Conservation (phyloP, 2,113 vertebrate species). For the Eulemur rufifrons region DNA sequence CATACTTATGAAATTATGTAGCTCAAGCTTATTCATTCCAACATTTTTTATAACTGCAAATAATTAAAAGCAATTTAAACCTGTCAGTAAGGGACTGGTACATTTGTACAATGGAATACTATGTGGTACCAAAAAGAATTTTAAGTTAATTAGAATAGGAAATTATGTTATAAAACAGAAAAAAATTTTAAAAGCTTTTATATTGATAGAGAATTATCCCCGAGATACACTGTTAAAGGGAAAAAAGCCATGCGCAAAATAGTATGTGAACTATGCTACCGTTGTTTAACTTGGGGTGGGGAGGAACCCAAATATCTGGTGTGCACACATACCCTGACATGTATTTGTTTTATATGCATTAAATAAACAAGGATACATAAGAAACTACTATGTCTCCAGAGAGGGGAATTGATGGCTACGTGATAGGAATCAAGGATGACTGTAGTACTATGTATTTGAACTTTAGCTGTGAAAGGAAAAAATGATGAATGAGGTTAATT, state of each 20-base stretch:
- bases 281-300: background rate
- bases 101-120: background rate
- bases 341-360: background rate
- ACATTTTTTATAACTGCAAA: slow-evolving; percentile 23
- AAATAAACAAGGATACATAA: background rate
- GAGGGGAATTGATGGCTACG: background rate
- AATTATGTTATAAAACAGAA: background rate
- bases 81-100: background rate
- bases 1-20: background rate
- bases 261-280: background rate
- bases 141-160: background rate
- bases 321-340: background rate
- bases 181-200: background rate
- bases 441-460: background rate
- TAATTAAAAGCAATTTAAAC: background rate
- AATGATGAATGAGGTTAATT: background rate
- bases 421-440: background rate
- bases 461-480: background rate
- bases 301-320: background rate
- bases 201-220: background rate
- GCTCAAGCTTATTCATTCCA: background rate
- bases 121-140: background rate
- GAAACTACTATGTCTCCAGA: background rate
- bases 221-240: background rate
- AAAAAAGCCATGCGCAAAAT: background rate